Evolutionary conservation across 1,140 invertebrate genomes (phyloP), one percentile per base, ranked within the genome.

Genomic region (Sitophilus oryzae): DNA sequence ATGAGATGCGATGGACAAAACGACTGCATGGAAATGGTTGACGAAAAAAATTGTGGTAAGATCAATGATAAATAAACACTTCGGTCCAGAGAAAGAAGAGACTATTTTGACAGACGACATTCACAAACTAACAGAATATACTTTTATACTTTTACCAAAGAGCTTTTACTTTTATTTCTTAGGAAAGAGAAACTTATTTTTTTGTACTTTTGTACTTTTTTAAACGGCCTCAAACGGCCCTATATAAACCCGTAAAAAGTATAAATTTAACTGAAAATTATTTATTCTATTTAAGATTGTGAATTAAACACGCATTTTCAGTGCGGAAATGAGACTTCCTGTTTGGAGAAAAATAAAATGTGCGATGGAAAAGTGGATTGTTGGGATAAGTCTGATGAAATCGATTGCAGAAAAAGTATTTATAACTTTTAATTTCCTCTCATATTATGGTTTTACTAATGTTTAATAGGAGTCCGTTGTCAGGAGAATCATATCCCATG

Each of bases 21-120:
- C 61, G 84, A 91, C 67, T 91, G 89, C 70, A 86, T 81, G 57
- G 85, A 91, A 66, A 78, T 82, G 66, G 83, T 82, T n/a, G 88
- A 91, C 71, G 88, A 91, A 74, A 74, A 77, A 56, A 76, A 85
- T 70, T 91, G 88, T 68, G 78, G 86, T 89, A 75, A 79, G 75
- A 70, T 47, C 5, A 50, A 10, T 11, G 23, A 20, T 37, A 38
- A 43, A 23, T 38, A 35, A 9, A 10, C 44, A 11, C 10, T 22
- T 30, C 48, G 37, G 11, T 6, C 5, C 25, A 34, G 11, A 6
- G 18, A 15, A 16, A 15, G 3, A 3, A 2, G 3, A 2, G 19
- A 42, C 2, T 15, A 1, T 2, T 1, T 16, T 4, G n/a, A n/a
- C n/a, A n/a, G n/a, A n/a, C n/a, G n/a, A n/a, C n/a, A n/a, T n/a